phyloP scores from a whole-genome alignment of 1,140 invertebrate species.

The Spodoptera frugiperda region DNA sequence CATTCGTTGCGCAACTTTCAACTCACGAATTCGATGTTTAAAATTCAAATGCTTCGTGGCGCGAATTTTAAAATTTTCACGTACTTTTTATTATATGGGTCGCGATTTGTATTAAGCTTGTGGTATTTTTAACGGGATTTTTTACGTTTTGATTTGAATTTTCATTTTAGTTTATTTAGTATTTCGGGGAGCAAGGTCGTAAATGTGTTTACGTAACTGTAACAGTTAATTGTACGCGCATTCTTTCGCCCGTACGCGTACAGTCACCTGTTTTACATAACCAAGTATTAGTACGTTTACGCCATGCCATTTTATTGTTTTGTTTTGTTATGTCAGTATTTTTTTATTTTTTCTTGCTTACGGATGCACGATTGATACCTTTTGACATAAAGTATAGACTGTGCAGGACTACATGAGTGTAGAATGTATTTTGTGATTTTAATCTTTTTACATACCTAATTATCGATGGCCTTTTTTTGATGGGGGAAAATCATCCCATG shows the following conservation, averaged over 20 bases:
- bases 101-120: constrained; percentile 62
- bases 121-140: constrained; percentile 21
- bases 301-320: too few relatives aligned
- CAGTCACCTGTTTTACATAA: constrained; percentile 4
- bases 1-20: constrained; percentile 70
- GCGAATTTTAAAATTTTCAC: constrained; percentile 76
- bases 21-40: constrained; percentile 50
- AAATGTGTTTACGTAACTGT: constrained; percentile 34
- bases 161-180: constrained; percentile 18
- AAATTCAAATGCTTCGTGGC: constrained; percentile 58
- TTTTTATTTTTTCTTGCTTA: too few relatives aligned
- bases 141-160: constrained; percentile 29
- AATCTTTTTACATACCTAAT: too few relatives aligned
- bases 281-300: not conserved
- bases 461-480: too few relatives aligned
- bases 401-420: too few relatives aligned
- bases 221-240: constrained; percentile 8
- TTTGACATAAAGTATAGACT: too few relatives aligned
- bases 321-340: too few relatives aligned
- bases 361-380: too few relatives aligned
- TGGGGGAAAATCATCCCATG: too few relatives aligned
- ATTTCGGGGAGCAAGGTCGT: constrained; percentile 53
- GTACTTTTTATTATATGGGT: constrained; percentile 65
- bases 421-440: too few relatives aligned
- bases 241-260: not conserved